Evolutionary conservation across 2,888 invertebrate genomes (phyloP).

Genomic region (Drosophila antonietae): DNA sequence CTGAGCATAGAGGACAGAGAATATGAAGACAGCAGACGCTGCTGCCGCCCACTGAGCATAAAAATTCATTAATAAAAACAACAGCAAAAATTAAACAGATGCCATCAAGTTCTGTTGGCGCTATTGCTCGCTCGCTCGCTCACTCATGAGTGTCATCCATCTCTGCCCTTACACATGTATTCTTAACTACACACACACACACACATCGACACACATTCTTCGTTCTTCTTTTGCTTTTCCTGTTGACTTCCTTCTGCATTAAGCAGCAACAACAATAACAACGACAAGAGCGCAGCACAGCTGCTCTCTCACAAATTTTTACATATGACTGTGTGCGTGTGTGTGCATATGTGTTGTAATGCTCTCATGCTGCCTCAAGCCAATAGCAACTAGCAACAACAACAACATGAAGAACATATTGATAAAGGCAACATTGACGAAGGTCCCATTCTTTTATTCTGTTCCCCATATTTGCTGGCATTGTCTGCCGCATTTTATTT

Average conservation of each 20-base stretch:
- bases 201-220: slow-evolving; percentile 1
- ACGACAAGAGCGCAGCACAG: slow-evolving; percentile 29
- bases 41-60: slow-evolving; percentile 55
- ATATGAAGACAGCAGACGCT: slow-evolving; percentile 17
- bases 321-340: slow-evolving; percentile 36
- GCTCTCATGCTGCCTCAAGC: slow-evolving; percentile 34
- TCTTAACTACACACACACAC: neutral
- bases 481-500: slow-evolving; percentile 42
- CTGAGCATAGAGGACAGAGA: slow-evolving; percentile 16
- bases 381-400: slow-evolving; percentile 45
- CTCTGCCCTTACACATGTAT: neutral
- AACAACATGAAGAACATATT: slow-evolving; percentile 43
- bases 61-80: slow-evolving; percentile 74
- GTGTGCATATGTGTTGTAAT: slow-evolving; percentile 28
- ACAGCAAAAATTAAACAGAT: slow-evolving; percentile 70
- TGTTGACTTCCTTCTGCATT: slow-evolving; percentile 33
- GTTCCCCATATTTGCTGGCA: slow-evolving; percentile 21
- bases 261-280: slow-evolving; percentile 15
- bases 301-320: slow-evolving; percentile 51
- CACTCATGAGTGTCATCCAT: neutral
- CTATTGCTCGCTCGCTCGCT: neutral
- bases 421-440: slow-evolving; percentile 69
- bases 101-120: slow-evolving; percentile 53
- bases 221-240: slow-evolving; percentile 15
- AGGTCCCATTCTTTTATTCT: slow-evolving; percentile 45